Conservation (phyloP, 2,113 vertebrate species). For the Pelvicachromis taeniatus region DNA sequence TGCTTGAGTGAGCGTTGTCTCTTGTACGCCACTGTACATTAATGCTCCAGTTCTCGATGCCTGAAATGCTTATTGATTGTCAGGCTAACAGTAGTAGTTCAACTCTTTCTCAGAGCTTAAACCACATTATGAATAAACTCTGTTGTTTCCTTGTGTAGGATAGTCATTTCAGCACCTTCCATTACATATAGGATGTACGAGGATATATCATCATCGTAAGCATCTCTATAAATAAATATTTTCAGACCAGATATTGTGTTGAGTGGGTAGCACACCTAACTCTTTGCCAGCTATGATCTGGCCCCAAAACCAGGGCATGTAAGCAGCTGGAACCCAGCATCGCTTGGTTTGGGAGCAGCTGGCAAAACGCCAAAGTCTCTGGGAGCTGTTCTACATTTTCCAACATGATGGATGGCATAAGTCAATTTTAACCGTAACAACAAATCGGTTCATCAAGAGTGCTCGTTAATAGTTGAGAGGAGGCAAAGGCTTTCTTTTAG, state of each 20-base stretch:
- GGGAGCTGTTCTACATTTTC: conserved; percentile 61
- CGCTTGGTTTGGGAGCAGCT: conserved; percentile 16
- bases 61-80: neutral
- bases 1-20: neutral
- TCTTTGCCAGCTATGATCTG: conserved; percentile 29
- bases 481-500: conserved; percentile 11
- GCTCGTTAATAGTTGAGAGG: conserved; percentile 14
- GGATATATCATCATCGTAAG: neutral
- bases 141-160: neutral
- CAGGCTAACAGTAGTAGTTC: neutral
- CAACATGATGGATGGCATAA: conserved; percentile 59
- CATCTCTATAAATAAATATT: neutral
- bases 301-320: conserved; percentile 39
- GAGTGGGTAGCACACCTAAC: conserved; percentile 24
- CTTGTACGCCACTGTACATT: neutral
- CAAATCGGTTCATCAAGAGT: conserved; percentile 38
- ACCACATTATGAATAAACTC: neutral
- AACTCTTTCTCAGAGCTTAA: neutral
- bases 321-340: conserved; percentile 42
- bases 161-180: neutral
- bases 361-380: conserved; percentile 52
- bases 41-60: neutral
- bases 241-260: neutral
- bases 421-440: conserved; percentile 48
- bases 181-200: neutral